Conservation (phyloP, 2,888 invertebrate genomes). For the Caenorhabditis macrosperma region DNA sequence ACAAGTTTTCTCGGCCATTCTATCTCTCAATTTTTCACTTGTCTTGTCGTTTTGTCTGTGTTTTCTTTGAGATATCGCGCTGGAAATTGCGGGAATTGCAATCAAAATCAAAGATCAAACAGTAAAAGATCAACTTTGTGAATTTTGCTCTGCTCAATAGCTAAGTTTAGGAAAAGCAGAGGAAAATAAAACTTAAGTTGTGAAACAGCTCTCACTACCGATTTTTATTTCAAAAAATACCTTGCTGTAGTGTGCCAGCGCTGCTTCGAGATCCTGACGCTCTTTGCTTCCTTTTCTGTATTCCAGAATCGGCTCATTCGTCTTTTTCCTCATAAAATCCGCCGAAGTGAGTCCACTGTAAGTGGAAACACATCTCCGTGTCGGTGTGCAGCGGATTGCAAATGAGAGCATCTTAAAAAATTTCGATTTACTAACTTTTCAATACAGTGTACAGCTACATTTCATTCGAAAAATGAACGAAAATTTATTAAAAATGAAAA, state of each 20-base stretch:
- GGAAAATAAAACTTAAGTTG: too few relatives aligned
- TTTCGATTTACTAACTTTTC: too few relatives aligned
- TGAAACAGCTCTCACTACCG: too few relatives aligned
- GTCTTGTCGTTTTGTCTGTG: background rate
- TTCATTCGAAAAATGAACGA: slow-evolving; percentile 3
- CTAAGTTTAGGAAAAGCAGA: background rate
- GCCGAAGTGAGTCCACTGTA: slow-evolving; percentile 79
- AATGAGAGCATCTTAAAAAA: slow-evolving; percentile 42
- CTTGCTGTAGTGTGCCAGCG: slow-evolving; percentile 59
- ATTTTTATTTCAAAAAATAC: slow-evolving; percentile 23
- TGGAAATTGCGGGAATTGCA: background rate
- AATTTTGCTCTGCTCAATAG: too few relatives aligned
- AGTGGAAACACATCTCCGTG: slow-evolving; percentile 42
- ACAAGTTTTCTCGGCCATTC: slow-evolving; percentile 19
- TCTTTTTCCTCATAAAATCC: slow-evolving; percentile 80
- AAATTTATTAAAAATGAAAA: slow-evolving; percentile 7
- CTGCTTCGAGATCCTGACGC: slow-evolving; percentile 82
- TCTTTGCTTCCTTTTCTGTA: slow-evolving; percentile 91
- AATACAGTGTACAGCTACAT: too few relatives aligned
- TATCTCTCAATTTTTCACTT: background rate
- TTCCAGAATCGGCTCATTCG: slow-evolving; percentile 82
- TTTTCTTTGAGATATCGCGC: background rate
- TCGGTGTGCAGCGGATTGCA: slow-evolving; percentile 5
- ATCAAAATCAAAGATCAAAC: slow-evolving; percentile 1
- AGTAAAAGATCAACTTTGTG: background rate